These are phyloP conservation scores for Acropora tenuis DNA, from an alignment of 64 coral and sea anemone species.

Conservation along the genomic window DNA sequence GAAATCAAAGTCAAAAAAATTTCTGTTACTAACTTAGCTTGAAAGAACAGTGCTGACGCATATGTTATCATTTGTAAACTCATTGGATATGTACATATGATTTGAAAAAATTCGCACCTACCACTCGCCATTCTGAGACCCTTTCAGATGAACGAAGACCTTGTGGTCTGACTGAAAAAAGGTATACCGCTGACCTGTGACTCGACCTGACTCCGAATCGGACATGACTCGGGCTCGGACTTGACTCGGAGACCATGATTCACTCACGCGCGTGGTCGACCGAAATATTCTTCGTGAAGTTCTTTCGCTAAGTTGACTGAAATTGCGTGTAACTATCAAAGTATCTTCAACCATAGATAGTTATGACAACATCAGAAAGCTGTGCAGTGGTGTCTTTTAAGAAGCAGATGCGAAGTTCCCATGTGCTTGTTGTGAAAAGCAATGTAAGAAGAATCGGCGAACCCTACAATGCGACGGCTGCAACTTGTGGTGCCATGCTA, in stretches of 20 bases:
- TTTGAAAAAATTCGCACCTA: slow-evolving; percentile 37
- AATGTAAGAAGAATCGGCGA: too few relatives aligned
- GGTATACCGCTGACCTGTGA: slow-evolving; percentile 28
- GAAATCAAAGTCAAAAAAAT: too few relatives aligned
- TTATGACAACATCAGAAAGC: too few relatives aligned
- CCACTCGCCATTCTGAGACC: background rate
- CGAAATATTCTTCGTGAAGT: too few relatives aligned
- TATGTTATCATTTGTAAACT: slow-evolving; percentile 30
- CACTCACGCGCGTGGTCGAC: background rate
- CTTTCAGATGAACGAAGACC: slow-evolving; percentile 14
- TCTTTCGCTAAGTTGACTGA: too few relatives aligned
- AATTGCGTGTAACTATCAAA: too few relatives aligned
- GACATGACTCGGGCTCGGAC: slow-evolving; percentile 18
- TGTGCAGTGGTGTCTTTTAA: too few relatives aligned
- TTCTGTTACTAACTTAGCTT: slow-evolving; percentile 40
- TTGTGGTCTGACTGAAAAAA: slow-evolving; percentile 32
- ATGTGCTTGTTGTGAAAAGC: too few relatives aligned
- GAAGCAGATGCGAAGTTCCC: too few relatives aligned
- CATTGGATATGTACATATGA: slow-evolving; percentile 36
- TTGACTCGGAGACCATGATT: slow-evolving; percentile 33
- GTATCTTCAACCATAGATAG: too few relatives aligned
- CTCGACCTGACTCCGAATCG: slow-evolving; percentile 6
- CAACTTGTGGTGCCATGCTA: too few relatives aligned
- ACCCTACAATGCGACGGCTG: too few relatives aligned
- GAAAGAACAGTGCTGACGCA: slow-evolving; percentile 38